These are phyloP conservation scores for Neodiprion lecontei DNA, from an alignment of 1,140 invertebrate species.

Conservation along the genomic window DNA sequence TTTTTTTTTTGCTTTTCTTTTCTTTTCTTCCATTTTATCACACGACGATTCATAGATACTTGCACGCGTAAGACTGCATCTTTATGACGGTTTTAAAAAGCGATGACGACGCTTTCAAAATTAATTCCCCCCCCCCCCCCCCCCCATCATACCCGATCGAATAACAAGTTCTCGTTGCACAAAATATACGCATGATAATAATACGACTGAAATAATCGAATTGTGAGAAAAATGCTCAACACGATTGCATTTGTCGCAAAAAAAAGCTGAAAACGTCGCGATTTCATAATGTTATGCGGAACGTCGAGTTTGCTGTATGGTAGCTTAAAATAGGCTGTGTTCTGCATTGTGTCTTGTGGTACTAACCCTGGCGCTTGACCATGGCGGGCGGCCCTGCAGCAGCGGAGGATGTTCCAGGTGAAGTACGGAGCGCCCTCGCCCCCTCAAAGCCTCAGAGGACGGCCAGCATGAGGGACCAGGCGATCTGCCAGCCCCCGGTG, in stretches of 20 bases:
- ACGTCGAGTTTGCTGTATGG: background rate
- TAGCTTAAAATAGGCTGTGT: background rate
- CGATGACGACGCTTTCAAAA: too few species aligned
- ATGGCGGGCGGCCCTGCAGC: slow-evolving; percentile 61
- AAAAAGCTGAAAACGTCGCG: background rate
- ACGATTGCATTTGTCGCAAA: background rate
- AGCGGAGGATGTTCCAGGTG: slow-evolving; percentile 68
- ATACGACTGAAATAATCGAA: background rate
- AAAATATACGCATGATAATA: too few species aligned
- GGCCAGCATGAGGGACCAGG: slow-evolving; percentile 77
- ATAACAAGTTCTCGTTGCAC: too few species aligned
- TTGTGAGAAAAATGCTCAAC: background rate
- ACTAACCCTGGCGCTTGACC: slow-evolving; percentile 59
- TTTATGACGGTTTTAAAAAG: too few species aligned
- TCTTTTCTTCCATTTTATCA: background rate
- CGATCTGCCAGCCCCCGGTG: slow-evolving; percentile 39
- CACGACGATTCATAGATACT: background rate
- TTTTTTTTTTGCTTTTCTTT: background rate
- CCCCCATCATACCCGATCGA: too few species aligned
- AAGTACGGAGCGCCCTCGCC: slow-evolving; percentile 77
- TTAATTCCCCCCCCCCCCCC: too few species aligned
- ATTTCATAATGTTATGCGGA: background rate
- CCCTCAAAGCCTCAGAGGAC: slow-evolving; percentile 82
- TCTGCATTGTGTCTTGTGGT: slow-evolving; percentile 58
- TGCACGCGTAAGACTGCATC: background rate